These are phyloP conservation scores for Alethe diademata DNA, from an alignment of 2,113 vertebrate species.

Conservation along the genomic window DNA sequence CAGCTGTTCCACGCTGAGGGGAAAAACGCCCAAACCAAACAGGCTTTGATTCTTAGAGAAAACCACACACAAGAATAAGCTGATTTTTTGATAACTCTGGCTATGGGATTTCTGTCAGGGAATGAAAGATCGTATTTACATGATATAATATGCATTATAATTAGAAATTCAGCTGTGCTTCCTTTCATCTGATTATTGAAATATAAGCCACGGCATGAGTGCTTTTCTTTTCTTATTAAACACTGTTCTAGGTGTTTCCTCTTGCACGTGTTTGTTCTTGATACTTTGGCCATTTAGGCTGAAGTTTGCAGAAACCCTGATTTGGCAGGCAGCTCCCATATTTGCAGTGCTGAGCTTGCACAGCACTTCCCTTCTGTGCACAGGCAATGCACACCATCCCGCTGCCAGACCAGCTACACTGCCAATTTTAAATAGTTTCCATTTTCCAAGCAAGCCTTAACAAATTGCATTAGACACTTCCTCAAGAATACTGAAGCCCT, in stretches of 20 bases:
- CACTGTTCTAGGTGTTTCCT: background rate
- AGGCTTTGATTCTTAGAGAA: background rate
- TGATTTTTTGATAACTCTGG: background rate
- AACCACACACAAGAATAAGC: background rate
- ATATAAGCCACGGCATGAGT: background rate
- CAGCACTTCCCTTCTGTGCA: background rate
- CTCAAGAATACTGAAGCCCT: background rate
- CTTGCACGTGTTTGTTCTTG: background rate
- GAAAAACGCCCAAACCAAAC: background rate
- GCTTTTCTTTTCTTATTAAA: background rate
- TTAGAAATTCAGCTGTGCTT: background rate
- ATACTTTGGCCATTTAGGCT: background rate
- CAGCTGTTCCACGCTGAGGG: background rate
- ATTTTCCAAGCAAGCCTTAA: background rate
- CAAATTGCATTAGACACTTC: background rate
- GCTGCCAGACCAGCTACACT: accelerated
- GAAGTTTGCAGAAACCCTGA: background rate
- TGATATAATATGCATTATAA: background rate
- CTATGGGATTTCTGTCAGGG: background rate
- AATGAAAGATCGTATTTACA: background rate
- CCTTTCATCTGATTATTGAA: background rate
- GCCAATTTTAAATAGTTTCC: background rate
- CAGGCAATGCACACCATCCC: background rate
- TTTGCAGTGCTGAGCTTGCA: background rate
- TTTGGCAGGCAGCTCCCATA: background rate